Conservation (phyloP, 2,888 invertebrate species). For the Odontocerum albicorne region DNA sequence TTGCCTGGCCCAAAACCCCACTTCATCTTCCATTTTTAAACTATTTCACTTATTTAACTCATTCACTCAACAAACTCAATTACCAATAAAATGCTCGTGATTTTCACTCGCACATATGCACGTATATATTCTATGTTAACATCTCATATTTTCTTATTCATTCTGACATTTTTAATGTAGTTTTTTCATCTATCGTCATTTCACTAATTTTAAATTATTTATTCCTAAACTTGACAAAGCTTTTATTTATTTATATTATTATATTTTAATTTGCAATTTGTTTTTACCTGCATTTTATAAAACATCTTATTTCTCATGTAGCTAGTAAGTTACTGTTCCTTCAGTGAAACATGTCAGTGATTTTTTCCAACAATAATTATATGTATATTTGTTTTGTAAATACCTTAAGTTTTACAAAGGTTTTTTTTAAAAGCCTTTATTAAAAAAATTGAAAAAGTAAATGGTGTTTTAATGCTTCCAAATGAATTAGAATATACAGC, state of each 20-base stretch:
- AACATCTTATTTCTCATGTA: constrained; percentile 25
- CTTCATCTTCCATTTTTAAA: too few relatives aligned
- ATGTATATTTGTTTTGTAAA: constrained; percentile 35
- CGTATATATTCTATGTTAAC: too few relatives aligned
- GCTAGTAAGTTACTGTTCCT: constrained; percentile 31
- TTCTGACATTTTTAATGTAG: too few relatives aligned
- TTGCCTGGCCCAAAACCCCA: too few relatives aligned
- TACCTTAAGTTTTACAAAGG: constrained; percentile 33
- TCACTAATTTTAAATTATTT: constrained; percentile 7
- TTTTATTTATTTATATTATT: constrained; percentile 17
- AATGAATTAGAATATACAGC: background rate
- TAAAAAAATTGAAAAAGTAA: constrained; percentile 28
- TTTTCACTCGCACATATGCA: too few relatives aligned
- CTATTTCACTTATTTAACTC: too few relatives aligned
- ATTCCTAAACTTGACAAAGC: constrained; percentile 6
- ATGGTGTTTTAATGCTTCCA: background rate
- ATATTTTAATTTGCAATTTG: constrained; percentile 9
- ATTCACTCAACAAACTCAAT: too few relatives aligned
- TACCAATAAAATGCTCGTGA: too few relatives aligned
- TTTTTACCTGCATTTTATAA: constrained; percentile 22
- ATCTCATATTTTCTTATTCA: too few relatives aligned
- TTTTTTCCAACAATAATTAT: constrained; percentile 32
- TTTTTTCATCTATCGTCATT: too few relatives aligned
- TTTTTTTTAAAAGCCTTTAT: constrained; percentile 21
- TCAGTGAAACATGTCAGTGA: constrained; percentile 25